Percentiles rank a stretch among this genome's conserved stretches.
Conservation (phyloP, 64 coral and sea anemone genomes). For the Trachythela sp. region DNA sequence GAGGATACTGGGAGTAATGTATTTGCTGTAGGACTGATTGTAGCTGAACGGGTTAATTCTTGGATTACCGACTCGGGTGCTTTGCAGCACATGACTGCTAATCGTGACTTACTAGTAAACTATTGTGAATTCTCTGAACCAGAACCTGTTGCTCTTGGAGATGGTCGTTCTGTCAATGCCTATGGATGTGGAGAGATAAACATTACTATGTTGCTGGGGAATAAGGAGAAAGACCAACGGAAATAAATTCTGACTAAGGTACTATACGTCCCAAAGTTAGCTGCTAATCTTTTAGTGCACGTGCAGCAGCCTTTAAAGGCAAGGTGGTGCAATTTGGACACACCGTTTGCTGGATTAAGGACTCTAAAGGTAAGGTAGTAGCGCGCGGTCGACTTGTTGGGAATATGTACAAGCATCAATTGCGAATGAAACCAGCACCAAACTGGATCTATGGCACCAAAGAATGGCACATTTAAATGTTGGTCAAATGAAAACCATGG, state of each 20-base stretch:
- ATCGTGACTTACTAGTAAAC: not conserved
- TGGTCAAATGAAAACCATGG: not conserved
- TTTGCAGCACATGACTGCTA: not conserved
- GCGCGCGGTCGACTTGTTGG: not conserved
- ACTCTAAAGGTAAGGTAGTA: not conserved
- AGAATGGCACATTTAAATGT: not conserved
- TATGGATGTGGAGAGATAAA: too few species aligned
- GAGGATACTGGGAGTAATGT: too few species aligned
- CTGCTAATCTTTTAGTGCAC: too few species aligned
- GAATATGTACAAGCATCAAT: not conserved
- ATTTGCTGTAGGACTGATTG: too few species aligned
- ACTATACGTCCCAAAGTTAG: too few species aligned
- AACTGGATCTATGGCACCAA: not conserved
- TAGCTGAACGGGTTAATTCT: too few species aligned
- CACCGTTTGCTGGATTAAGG: not conserved
- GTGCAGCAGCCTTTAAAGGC: too few species aligned
- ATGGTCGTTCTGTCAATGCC: not conserved
- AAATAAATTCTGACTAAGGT: too few species aligned
- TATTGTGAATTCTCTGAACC: not conserved
- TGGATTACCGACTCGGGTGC: too few species aligned
- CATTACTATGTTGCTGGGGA: too few species aligned
- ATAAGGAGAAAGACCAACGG: too few species aligned
- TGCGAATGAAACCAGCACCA: not conserved
- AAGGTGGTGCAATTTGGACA: not conserved
- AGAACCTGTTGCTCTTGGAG: not conserved